Evolutionary conservation across 2,113 vertebrate species (phyloP).

Genomic region (Alectura lathami): DNA sequence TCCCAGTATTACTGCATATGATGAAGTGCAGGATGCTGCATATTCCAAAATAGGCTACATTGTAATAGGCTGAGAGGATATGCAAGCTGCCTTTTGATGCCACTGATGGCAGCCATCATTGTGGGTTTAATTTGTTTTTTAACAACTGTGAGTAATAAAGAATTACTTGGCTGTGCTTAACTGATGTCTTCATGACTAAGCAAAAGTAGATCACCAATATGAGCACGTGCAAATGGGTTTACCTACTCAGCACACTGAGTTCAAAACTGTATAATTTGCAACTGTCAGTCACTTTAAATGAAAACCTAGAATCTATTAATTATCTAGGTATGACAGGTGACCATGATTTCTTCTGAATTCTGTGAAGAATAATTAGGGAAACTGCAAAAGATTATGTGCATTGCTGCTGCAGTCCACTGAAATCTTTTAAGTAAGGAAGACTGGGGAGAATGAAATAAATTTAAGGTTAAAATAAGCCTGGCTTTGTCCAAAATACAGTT

Average conservation of each 20-base stretch:
- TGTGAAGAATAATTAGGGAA: background rate
- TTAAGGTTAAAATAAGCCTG: background rate
- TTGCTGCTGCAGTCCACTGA: background rate
- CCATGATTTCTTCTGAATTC: slow-evolving; percentile 6
- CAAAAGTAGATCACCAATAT: background rate
- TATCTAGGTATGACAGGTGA: background rate
- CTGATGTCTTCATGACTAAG: background rate
- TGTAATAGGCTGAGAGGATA: background rate
- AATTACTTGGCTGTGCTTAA: slow-evolving; percentile 11
- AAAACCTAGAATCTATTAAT: background rate
- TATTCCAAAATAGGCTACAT: background rate
- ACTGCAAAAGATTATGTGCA: background rate
- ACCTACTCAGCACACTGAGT: background rate
- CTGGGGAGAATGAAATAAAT: background rate
- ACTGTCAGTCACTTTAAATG: background rate
- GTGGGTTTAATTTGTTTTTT: slow-evolving; percentile 37
- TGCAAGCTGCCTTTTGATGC: background rate
- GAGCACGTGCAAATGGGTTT: slow-evolving; percentile 18
- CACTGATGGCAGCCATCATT: background rate
- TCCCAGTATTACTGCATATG: background rate
- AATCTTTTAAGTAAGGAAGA: background rate
- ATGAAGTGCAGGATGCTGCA: background rate
- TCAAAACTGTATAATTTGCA: slow-evolving; percentile 24
- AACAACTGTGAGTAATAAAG: background rate
- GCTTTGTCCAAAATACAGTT: background rate